Evolutionary conservation across 2,888 invertebrate species (phyloP).

Genomic region (Apotomis turbidana): DNA sequence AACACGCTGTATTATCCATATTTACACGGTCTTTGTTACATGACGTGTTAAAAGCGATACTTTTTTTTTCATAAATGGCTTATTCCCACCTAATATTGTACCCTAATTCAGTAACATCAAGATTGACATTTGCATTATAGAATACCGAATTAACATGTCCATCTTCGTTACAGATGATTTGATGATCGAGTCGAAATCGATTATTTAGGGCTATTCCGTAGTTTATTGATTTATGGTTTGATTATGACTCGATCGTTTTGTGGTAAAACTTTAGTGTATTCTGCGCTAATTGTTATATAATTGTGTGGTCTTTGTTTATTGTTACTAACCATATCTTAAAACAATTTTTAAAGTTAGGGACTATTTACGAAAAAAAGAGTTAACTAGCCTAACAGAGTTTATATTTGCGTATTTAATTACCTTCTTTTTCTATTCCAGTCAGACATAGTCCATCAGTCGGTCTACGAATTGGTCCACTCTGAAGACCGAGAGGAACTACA

Average conservation of each 20-base stretch:
- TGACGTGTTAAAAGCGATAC: conserved; percentile 66
- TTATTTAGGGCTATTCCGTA: conserved; percentile 71
- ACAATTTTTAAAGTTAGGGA: too few relatives aligned
- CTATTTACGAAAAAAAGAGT: too few relatives aligned
- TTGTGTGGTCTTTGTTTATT: conserved; percentile 54
- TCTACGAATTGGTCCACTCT: conserved; percentile 99
- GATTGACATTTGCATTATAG: conserved; percentile 53
- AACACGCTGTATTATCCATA: conserved; percentile 78
- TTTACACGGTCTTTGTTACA: conserved; percentile 77
- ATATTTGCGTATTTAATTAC: too few relatives aligned
- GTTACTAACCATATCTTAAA: too few relatives aligned
- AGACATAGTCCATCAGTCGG: conserved; percentile 99
- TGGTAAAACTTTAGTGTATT: conserved; percentile 32
- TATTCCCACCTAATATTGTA: conserved; percentile 47
- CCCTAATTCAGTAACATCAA: conserved; percentile 53
- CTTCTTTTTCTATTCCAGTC: conserved; percentile 87
- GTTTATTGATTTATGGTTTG: conserved; percentile 78
- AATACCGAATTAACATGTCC: conserved; percentile 72
- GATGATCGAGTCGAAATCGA: conserved; percentile 77
- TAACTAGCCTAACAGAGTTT: too few relatives aligned
- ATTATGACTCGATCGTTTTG: conserved; percentile 76
- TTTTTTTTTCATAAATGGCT: conserved; percentile 37
- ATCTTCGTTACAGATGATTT: conserved; percentile 80
- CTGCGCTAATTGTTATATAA: conserved; percentile 56
- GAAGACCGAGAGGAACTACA: conserved; percentile 99